These are phyloP conservation scores for Anabas testudineus DNA, from an alignment of 2,797 vertebrate genomes.

Conservation along the genomic window DNA sequence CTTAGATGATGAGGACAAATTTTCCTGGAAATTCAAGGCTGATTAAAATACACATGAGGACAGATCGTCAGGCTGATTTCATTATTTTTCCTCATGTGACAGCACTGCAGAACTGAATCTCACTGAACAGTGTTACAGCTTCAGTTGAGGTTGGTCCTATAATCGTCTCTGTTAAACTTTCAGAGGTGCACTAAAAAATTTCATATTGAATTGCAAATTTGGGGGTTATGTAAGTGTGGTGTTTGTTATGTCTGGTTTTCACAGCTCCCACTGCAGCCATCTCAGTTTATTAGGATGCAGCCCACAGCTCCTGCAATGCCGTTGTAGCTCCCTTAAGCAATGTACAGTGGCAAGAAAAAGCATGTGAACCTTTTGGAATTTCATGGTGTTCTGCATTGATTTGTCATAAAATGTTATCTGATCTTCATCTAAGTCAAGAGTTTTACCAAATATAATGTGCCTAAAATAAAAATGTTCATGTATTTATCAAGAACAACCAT, in stretches of 20 bases:
- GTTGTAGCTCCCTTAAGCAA: conserved; percentile 37
- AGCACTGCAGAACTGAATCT: background rate
- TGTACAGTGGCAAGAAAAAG: too few species aligned
- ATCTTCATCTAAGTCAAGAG: too few species aligned
- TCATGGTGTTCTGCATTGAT: too few species aligned
- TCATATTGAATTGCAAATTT: conserved; percentile 2
- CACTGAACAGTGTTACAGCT: conserved; percentile 2
- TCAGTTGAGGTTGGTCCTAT: background rate
- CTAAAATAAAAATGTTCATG: too few species aligned
- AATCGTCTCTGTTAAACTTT: background rate
- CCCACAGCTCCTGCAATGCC: conserved; percentile 64
- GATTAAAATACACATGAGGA: background rate
- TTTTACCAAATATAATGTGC: too few species aligned
- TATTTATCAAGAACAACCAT: too few species aligned
- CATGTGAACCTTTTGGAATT: too few species aligned
- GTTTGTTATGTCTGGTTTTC: conserved; percentile 31
- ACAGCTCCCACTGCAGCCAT: conserved; percentile 61
- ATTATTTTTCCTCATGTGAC: conserved; percentile 1
- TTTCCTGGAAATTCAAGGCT: conserved; percentile 16
- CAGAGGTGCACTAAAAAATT: background rate
- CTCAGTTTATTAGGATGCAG: conserved; percentile 68
- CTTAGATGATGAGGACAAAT: conserved; percentile 20
- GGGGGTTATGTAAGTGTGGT: conserved; percentile 40
- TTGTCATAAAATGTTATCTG: too few species aligned
- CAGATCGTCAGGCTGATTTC: background rate